Conservation (phyloP, 92 coral and sea anemone genomes). For the Chrysogorgia sp. region DNA sequence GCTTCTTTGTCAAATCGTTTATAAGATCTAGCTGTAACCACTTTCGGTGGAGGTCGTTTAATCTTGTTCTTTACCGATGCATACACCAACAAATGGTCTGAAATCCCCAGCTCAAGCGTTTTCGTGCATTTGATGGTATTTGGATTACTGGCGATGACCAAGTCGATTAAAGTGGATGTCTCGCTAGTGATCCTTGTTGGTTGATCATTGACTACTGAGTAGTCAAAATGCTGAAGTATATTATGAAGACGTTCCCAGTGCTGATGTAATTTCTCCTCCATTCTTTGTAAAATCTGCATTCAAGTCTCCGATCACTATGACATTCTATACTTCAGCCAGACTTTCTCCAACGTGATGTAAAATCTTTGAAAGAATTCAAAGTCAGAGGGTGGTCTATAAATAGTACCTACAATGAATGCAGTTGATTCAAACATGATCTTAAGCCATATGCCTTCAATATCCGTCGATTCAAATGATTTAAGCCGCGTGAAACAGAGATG, state of each 20-base stretch:
- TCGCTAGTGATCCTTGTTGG: constrained; percentile 46
- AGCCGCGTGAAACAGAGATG: constrained; percentile 45
- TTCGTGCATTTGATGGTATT: too few relatives aligned
- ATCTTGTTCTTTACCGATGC: constrained; percentile 44
- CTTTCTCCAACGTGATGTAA: constrained; percentile 42
- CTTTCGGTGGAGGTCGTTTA: constrained; percentile 50
- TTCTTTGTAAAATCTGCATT: constrained; percentile 40
- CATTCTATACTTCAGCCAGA: constrained; percentile 53
- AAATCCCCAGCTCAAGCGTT: too few relatives aligned
- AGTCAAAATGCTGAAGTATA: constrained; percentile 32
- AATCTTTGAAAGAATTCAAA: constrained; percentile 41
- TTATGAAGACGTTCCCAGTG: constrained; percentile 33
- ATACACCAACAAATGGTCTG: too few relatives aligned
- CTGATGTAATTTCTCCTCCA: constrained; percentile 35
- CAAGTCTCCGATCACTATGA: constrained; percentile 48
- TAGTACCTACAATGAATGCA: constrained; percentile 36
- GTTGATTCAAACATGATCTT: constrained; percentile 38
- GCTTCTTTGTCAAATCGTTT: constrained; percentile 38
- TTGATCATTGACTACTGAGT: too few relatives aligned
- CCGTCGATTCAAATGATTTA: constrained; percentile 30
- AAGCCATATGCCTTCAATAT: constrained; percentile 50
- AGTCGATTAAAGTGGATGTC: too few relatives aligned
- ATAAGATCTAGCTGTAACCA: constrained; percentile 43
- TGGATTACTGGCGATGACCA: too few relatives aligned
- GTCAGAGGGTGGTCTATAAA: constrained; percentile 50